Evolutionary conservation across 2,888 invertebrate genomes (phyloP).

Genomic region (Tetragonula carbonaria): DNA sequence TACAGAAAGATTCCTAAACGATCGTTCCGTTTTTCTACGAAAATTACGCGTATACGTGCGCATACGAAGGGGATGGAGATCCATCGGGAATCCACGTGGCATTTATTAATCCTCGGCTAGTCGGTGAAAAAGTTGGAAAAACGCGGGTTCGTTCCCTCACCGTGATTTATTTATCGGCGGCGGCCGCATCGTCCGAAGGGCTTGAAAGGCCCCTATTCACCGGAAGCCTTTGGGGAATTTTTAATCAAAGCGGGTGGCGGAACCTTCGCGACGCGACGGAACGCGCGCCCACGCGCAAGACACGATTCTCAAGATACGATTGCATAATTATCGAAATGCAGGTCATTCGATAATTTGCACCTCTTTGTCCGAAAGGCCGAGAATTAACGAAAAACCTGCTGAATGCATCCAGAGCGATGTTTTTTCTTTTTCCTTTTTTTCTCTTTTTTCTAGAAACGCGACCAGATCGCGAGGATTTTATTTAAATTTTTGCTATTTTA

Average conservation of each 20-base stretch:
- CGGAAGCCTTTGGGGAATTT: constrained; percentile 30
- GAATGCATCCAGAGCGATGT: background rate
- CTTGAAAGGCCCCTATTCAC: constrained; percentile 39
- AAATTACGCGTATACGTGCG: no score
- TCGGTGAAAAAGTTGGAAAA: constrained; percentile 22
- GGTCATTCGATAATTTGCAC: background rate
- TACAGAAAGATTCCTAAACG: background rate
- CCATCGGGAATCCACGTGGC: constrained; percentile 1
- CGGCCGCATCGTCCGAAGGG: constrained; percentile 19
- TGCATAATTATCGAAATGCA: constrained; percentile 41
- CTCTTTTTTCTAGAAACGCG: no score
- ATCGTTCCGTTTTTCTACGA: background rate
- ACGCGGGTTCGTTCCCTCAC: constrained; percentile 13
- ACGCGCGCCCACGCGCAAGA: background rate
- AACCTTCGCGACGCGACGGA: background rate
- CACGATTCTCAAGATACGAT: constrained; percentile 3
- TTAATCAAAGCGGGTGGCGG: constrained; percentile 19
- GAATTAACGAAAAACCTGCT: background rate
- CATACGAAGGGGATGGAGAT: background rate
- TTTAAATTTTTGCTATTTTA: no score
- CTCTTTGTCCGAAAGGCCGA: no score
- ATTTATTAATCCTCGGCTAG: constrained; percentile 17
- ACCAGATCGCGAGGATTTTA: no score
- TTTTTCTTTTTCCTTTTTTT: background rate
- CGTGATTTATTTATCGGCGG: constrained; percentile 40